Base-by-base conservation (phyloP, 2,797 vertebrate genomes). In the Microhierax caerulescens region DNA sequence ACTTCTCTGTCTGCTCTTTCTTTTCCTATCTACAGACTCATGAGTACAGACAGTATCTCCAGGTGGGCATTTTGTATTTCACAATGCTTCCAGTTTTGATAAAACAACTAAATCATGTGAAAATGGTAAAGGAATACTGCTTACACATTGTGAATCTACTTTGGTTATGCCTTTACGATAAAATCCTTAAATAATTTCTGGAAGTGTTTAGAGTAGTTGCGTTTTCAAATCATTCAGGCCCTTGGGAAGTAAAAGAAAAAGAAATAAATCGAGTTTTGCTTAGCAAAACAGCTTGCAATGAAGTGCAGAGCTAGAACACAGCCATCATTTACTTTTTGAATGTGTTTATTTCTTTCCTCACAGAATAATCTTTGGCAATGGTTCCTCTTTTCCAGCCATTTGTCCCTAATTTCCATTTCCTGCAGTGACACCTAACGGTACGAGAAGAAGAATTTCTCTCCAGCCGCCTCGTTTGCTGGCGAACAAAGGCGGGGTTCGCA, bases 351-450 rank as follows among this genome's bases (percentile, higher is more conserved):
- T 70, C 1, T 89, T 56, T 84, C 54, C 73, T 93, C 72, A 32
- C 32, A 48, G 81, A 89, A 82, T 43, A 88, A 88, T 88, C 92
- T 95, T 90, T 87, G 88, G 82, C 54, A 48, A 53, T 37, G 32
- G 37, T 74, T 93, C n/a, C 70, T 83, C 91, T 85, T 96, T 97
- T 89, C 84, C 93, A 91, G 80, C 37, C 61, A 69, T 96, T 97
- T 94, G 82, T 95, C 90, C 88, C 86, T 82, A 57, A 95, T 98
- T 97, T 96, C 95, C 82, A 96, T 94, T 97, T 97, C 77, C 96
- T 95, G 96, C 95, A 96, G 97, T 98, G 97, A 97, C 97, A 97
- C 96, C 97, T 96, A 97, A 97, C 88, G 97, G 97, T 89, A 73
- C 82, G 61, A 92, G 85, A 93, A 77, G 96, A 96, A 93, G 96